Evolutionary conservation across 2,113 vertebrate genomes (phyloP).

Genomic region (Psophia crepitans): DNA sequence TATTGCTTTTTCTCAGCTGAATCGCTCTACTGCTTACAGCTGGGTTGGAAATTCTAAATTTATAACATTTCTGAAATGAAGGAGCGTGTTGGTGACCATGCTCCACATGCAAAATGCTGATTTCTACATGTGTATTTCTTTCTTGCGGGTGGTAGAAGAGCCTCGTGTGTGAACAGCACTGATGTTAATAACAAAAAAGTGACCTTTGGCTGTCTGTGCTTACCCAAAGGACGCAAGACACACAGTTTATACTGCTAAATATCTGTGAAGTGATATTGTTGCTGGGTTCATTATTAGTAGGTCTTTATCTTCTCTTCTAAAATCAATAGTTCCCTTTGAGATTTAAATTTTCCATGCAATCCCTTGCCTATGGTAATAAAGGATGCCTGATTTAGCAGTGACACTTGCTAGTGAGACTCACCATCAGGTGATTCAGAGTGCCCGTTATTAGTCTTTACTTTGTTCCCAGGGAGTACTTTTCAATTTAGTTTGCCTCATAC

Average conservation of each 20-base stretch:
- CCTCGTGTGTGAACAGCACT: not conserved
- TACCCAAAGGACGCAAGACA: not conserved
- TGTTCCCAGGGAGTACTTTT: not conserved
- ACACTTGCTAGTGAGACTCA: conserved; percentile 22
- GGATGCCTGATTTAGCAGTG: conserved; percentile 43
- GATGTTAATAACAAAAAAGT: not conserved
- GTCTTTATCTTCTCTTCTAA: conserved; percentile 20
- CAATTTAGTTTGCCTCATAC: not conserved
- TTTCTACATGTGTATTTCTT: not conserved
- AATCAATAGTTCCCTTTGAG: conserved; percentile 42
- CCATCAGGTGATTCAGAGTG: conserved; percentile 19
- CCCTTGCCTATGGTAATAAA: conserved; percentile 35
- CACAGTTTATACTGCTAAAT: not conserved
- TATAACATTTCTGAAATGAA: not conserved
- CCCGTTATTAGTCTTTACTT: conserved; percentile 19
- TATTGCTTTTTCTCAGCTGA: not conserved
- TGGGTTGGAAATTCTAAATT: not conserved
- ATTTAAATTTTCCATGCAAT: conserved; percentile 33
- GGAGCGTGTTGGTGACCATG: not conserved
- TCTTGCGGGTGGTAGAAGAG: not conserved
- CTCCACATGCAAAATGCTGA: not conserved
- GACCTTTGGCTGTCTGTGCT: not conserved
- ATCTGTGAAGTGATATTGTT: conserved; percentile 23
- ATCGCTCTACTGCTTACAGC: not conserved
- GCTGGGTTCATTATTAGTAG: conserved; percentile 28